Evolutionary conservation across 1,140 invertebrate species (phyloP), one percentile per base, ranked within the genome.

Genomic region (Heliconius congener): DNA sequence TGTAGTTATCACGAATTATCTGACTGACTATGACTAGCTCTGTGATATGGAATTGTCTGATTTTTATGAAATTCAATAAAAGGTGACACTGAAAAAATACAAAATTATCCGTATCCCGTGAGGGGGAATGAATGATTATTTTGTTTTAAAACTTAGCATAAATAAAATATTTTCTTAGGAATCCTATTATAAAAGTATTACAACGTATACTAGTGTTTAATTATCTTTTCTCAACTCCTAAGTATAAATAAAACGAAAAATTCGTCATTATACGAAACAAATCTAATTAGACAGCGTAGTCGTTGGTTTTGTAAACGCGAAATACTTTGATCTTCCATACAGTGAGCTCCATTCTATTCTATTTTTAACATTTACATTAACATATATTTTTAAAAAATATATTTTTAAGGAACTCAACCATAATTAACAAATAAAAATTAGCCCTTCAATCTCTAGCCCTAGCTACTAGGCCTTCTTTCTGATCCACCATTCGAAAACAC

Each of bases 281-380:
- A 66, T 66, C 60, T 66, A 66, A 66, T 66, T 66, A 66, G 3
- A 16, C 60, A 30, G 60, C 60, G 11, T 30, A 66, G 60, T 66
- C 60, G 3, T 66, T 66, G 60, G 60, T 66, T 66, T 66, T 66
- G 27, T 66, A 66, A 66, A 66, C 60, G 27, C 16, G 30, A 30
- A 66, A 66, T 66, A 66, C 60, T 66, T 66, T 66, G 60, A 66
- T 66, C 27, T 66, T 66, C 60, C 60, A 66, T 30, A 66, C 60
- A 66, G 23, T 66, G 27, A 16, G 27, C 60, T n/a, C 27, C 60
- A 30, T 23, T 30, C 11, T 66, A 11, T 66, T 57, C 0, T 57
- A 8, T 55, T 8, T 57, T 57, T 57, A 9, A 57, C 0, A 8
- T 8, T 57, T 19, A 18, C 50, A 57, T 23, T 57, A 23, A 57